Percentiles rank a stretch among this genome's conserved stretches.
These are phyloP conservation scores for Dolichomitus sp. DNA, from an alignment of 2,888 invertebrate species.

Conservation along the genomic window DNA sequence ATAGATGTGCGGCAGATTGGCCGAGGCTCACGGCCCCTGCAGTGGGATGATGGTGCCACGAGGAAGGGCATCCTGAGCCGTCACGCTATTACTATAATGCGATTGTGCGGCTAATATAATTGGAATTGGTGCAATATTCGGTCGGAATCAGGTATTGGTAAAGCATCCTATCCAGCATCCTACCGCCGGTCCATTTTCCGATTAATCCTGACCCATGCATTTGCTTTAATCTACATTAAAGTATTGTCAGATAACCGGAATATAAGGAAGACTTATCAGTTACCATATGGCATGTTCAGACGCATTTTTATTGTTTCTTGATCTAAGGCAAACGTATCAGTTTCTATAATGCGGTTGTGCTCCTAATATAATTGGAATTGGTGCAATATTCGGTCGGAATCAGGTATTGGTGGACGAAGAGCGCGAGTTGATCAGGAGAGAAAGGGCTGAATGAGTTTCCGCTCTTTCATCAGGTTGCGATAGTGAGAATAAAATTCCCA, in stretches of 20 bases:
- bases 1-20: conserved; percentile 14
- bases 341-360: background rate
- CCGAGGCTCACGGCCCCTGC: conserved; percentile 4
- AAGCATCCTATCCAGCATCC: too few relatives aligned
- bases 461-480: conserved; percentile 84
- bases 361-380: conserved; percentile 14
- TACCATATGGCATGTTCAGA: too few relatives aligned
- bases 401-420: background rate
- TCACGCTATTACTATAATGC: conserved; percentile 32
- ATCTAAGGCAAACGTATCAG: too few relatives aligned
- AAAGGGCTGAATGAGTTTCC: conserved; percentile 87
- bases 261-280: too few relatives aligned
- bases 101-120: conserved; percentile 5
- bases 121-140: conserved; percentile 15
- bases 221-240: conserved; percentile 89
- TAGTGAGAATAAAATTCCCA: conserved; percentile 86
- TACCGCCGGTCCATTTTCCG: conserved; percentile 93
- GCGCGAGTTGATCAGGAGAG: conserved; percentile 71
- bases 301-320: too few relatives aligned
- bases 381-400: background rate
- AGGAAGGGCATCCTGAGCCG: conserved; percentile 25
- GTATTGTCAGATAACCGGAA: too few relatives aligned
- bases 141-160: background rate
- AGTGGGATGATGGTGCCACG: background rate
- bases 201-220: conserved; percentile 95